Conservation (phyloP, 2,797 vertebrate genomes). For the Oreochromis grahami region DNA sequence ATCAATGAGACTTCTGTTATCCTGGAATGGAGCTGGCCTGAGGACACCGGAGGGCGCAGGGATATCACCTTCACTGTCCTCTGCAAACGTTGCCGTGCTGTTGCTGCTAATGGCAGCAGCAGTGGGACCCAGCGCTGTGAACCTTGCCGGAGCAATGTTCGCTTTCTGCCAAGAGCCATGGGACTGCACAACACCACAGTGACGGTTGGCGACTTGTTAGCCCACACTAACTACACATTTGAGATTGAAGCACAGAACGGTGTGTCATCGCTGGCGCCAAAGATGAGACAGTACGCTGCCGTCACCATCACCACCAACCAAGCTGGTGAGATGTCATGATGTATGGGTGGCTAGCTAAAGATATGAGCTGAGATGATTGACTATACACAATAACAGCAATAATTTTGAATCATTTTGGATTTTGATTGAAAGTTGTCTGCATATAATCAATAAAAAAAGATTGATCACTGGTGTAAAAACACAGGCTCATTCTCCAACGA, state of each 20-base stretch:
- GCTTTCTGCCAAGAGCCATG: slow-evolving; percentile 86
- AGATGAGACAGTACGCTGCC: slow-evolving; percentile 86
- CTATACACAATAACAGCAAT: background rate
- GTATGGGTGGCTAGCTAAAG: background rate
- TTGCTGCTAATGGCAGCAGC: slow-evolving; percentile 36
- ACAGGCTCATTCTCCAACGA: background rate
- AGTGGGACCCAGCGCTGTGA: slow-evolving; percentile 74
- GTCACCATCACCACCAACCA: slow-evolving; percentile 98
- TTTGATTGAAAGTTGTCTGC: background rate
- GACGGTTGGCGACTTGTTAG: slow-evolving; percentile 91
- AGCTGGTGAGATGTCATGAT: slow-evolving; percentile 84
- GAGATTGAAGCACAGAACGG: slow-evolving; percentile 93
- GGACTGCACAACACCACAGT: slow-evolving; percentile 93
- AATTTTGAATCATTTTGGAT: background rate
- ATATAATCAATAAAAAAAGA: background rate
- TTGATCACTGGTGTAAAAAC: background rate
- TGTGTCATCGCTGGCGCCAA: slow-evolving; percentile 82
- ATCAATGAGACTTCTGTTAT: slow-evolving; percentile 99
- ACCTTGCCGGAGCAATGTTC: slow-evolving; percentile 85
- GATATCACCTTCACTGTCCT: slow-evolving; percentile 92
- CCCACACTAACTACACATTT: slow-evolving; percentile 98
- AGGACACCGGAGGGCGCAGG: slow-evolving; percentile 89
- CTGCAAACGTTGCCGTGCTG: slow-evolving; percentile 86
- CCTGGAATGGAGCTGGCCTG: slow-evolving; percentile 97
- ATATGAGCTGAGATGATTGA: background rate